Conservation (phyloP, 1,140 invertebrate species). For the Psilanteris sp. region DNA sequence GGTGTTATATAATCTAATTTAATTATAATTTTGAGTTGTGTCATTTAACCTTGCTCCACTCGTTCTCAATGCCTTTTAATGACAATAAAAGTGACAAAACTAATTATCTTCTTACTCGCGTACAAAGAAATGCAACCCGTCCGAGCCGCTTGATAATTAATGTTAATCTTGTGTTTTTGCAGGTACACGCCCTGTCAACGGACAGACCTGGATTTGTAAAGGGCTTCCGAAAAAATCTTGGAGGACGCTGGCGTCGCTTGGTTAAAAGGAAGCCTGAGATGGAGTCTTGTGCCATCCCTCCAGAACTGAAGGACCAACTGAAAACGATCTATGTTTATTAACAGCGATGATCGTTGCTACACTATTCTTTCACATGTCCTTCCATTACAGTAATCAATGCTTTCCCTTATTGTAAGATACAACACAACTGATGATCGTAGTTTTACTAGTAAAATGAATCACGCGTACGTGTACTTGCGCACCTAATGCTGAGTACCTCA, state of each 20-base stretch:
- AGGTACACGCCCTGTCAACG: slow-evolving; percentile 86
- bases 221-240: slow-evolving; percentile 89
- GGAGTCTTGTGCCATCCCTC: slow-evolving; percentile 90
- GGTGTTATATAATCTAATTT: slow-evolving; percentile 25
- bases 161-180: slow-evolving; percentile 71
- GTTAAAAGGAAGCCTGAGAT: slow-evolving; percentile 89
- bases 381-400: slow-evolving; percentile 67
- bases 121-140: not conserved
- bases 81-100: slow-evolving; percentile 1
- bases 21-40: slow-evolving; percentile 37
- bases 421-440: slow-evolving; percentile 46
- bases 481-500: slow-evolving; percentile 41
- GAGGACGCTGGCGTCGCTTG: slow-evolving; percentile 88
- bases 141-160: too few species aligned
- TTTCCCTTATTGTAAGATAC: slow-evolving; percentile 70
- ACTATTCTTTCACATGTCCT: slow-evolving; percentile 56
- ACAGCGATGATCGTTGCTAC: slow-evolving; percentile 61
- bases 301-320: slow-evolving; percentile 90
- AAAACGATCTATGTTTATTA: slow-evolving; percentile 94
- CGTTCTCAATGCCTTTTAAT: slow-evolving; percentile 25
- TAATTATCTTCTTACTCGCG: slow-evolving; percentile 11
- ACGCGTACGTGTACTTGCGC: slow-evolving; percentile 31
- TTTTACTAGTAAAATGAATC: slow-evolving; percentile 27
- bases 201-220: slow-evolving; percentile 87
- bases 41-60: slow-evolving; percentile 39